Conservation (phyloP, 2,113 vertebrate genomes). For the Ceyx margarethae region DNA sequence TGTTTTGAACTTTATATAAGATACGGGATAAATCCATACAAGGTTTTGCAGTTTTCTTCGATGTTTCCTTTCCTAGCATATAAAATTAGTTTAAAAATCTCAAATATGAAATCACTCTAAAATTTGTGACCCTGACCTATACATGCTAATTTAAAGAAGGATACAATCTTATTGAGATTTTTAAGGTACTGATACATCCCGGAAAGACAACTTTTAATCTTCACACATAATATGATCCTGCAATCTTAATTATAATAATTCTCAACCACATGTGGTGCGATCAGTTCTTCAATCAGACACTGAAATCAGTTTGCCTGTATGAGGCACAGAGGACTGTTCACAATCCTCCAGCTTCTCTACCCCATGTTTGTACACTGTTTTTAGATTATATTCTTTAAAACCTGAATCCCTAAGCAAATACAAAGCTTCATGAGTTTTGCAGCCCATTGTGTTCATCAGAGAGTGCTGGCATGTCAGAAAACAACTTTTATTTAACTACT, state of each 20-base stretch:
- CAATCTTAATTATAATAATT: neutral
- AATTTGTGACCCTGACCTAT: neutral
- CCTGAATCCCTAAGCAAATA: neutral
- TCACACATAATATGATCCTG: neutral
- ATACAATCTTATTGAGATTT: neutral
- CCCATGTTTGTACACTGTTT: neutral
- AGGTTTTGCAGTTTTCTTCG: neutral
- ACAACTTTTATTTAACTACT: neutral
- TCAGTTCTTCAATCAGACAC: neutral
- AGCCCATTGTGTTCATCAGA: neutral
- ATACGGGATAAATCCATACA: neutral
- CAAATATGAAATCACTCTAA: neutral
- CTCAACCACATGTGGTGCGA: accelerated
- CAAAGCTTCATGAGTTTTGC: neutral
- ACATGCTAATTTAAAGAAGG: neutral
- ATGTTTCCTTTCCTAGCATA: neutral
- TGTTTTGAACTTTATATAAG: neutral
- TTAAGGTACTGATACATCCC: neutral
- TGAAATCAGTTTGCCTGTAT: neutral
- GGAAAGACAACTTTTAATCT: neutral
- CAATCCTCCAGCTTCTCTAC: neutral
- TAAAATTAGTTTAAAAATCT: neutral
- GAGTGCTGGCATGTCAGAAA: neutral
- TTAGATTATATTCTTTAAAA: neutral
- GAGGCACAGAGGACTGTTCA: neutral